Base-by-base conservation (phyloP, 2,888 invertebrate species). In the Oligia strigilis region DNA sequence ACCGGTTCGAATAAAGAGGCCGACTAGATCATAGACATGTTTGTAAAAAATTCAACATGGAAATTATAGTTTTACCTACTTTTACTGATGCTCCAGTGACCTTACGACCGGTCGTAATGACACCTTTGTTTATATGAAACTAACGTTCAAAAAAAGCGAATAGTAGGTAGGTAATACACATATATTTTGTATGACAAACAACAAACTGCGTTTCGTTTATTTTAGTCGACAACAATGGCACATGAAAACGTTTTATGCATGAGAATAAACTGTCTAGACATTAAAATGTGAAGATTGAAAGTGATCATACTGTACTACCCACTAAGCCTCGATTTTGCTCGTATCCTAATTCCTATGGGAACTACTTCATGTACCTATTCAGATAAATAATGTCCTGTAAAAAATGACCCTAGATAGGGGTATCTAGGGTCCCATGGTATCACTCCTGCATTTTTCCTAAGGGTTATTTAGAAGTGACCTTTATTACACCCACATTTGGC, bases 31-130 rank as follows among this genome's bases (percentile, higher is more conserved):
- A 69, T 40, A 40, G 52, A 36, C 19, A 23, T 64, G 73, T 74
- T 77, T 58, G 36, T 49, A 70, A 78, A 80, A 80, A 79, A 80
- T n/a, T 67, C 52, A 81, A 36, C 69, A 70, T 79, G 58, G 4
- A 77, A 79, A 88, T 80, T 70, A 87, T 85, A 55, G 76, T 75
- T 69, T 84, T 78, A 78, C 80, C 87, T 81, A 87, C 87, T 89
- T 89, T 90, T 89, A 89, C 89, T 77, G 76, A 17, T 84, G 86
- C 65, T 84, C 89, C 55, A 84, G 67, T 89, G 74, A 90, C 89
- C 89, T 90, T 86, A 78, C 80, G 80, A 78, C 79, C 70, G 49
- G 71, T 49, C 65, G 66, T 82, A 90, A 90, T 87, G 75, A 87
- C 80, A 90, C 76, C 78, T 83, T 82, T 86, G 87, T 88, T 78